phyloP scores from a whole-genome alignment of 2,113 vertebrate species.

The Emydocephalus ijimae region DNA sequence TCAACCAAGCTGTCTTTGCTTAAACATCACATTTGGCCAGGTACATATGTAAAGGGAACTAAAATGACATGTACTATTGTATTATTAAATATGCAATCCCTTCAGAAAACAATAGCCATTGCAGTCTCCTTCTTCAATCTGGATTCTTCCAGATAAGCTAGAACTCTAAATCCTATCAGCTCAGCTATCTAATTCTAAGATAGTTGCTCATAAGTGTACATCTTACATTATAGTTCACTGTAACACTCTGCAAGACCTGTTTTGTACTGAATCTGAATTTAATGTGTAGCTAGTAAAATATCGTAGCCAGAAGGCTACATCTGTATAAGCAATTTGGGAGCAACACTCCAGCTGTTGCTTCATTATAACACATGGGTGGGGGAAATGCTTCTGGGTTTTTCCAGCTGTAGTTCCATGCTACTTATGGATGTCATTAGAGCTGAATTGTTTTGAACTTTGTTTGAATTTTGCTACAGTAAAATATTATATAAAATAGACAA shows the following conservation, averaged over 20 bases:
- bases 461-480: background rate
- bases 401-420: background rate
- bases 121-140: background rate
- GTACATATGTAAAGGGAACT: background rate
- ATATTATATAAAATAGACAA: background rate
- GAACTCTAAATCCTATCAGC: background rate
- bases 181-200: background rate
- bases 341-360: slow-evolving; percentile 22
- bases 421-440: background rate
- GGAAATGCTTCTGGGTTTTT: slow-evolving; percentile 1
- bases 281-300: background rate
- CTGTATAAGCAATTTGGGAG: slow-evolving; percentile 17
- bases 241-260: background rate
- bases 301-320: background rate
- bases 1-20: background rate
- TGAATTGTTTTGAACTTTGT: background rate
- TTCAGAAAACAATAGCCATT: background rate
- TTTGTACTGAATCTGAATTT: background rate
- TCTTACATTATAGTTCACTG: background rate
- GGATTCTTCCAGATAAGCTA: background rate
- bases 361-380: background rate
- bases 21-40: background rate
- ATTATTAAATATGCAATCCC: background rate
- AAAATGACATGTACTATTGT: background rate
- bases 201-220: background rate